Evolutionary conservation across 1,140 invertebrate genomes (phyloP).

Genomic region (Drosophila littoralis): DNA sequence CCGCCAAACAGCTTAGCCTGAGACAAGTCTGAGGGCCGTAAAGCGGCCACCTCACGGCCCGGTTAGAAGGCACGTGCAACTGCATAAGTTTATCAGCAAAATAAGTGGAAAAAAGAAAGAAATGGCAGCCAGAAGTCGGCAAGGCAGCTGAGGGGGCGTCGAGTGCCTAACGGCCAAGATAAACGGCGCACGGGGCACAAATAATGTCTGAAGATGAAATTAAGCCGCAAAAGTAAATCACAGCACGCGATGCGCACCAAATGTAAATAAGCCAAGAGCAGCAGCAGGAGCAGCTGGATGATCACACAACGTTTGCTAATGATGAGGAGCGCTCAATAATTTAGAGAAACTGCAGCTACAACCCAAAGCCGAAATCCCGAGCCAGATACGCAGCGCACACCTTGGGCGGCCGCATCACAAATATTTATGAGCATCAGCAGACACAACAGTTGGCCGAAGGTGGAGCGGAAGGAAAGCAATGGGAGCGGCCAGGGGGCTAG

Average conservation of each 20-base stretch:
- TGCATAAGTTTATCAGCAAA: constrained; percentile 76
- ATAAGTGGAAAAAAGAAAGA: constrained; percentile 13
- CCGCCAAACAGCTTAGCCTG: constrained; percentile 28
- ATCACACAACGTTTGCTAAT: constrained; percentile 44
- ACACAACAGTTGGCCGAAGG: constrained; percentile 18
- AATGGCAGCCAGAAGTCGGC: constrained; percentile 10
- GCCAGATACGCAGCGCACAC: constrained; percentile 38
- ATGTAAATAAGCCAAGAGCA: constrained; percentile 70
- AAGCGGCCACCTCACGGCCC: constrained; percentile 67
- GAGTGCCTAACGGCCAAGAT: constrained; percentile 77
- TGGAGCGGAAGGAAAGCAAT: neutral
- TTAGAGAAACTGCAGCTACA: constrained; percentile 69
- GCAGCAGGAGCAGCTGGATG: constrained; percentile 4
- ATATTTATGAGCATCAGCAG: constrained; percentile 71
- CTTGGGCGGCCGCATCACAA: constrained; percentile 57
- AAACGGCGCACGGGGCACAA: constrained; percentile 75
- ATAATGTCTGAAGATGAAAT: constrained; percentile 82
- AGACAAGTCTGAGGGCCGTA: constrained; percentile 48
- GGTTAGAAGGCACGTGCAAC: constrained; percentile 69
- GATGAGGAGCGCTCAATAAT: constrained; percentile 75
- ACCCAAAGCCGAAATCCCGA: neutral
- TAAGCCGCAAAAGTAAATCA: constrained; percentile 83
- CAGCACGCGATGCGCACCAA: constrained; percentile 75
- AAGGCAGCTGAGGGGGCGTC: constrained; percentile 39
- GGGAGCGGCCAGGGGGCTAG: neutral